phyloP scores from a whole-genome alignment of 2,113 vertebrate species.

The Sinocyclocheilus anshuiensis region DNA sequence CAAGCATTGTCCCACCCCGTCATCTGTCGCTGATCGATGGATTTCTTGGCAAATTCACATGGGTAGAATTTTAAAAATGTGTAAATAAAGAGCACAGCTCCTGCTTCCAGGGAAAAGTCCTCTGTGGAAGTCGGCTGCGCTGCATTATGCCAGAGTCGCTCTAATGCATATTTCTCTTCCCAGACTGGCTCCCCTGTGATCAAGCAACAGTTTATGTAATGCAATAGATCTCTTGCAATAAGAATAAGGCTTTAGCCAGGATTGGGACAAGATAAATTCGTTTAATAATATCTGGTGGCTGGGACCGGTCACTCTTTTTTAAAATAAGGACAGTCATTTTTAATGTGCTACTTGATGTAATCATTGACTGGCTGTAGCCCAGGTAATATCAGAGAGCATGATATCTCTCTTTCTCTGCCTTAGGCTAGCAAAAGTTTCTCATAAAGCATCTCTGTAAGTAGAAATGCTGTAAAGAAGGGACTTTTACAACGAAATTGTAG shows the following conservation, averaged over 20 bases:
- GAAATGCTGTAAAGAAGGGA: conserved; percentile 5
- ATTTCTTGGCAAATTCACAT: conserved; percentile 30
- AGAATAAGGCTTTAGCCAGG: conserved; percentile 21
- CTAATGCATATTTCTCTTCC: conserved; percentile 38
- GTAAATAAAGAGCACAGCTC: conserved; percentile 32
- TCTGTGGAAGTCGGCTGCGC: conserved; percentile 4
- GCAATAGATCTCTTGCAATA: conserved; percentile 40
- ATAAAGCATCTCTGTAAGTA: conserved; percentile 10
- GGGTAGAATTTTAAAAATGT: conserved; percentile 22
- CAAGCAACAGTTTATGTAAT: conserved; percentile 30
- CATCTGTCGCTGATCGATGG: conserved; percentile 21
- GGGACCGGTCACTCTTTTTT: conserved; percentile 20
- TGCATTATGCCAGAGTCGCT: conserved; percentile 6
- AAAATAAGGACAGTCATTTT: conserved; percentile 35
- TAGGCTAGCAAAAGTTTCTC: neutral
- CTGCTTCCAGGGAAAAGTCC: conserved; percentile 32
- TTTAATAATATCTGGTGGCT: conserved; percentile 55
- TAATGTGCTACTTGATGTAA: conserved; percentile 46
- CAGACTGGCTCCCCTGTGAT: conserved; percentile 32
- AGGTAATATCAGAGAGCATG: conserved; percentile 9
- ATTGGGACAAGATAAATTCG: conserved; percentile 52
- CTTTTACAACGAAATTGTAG: neutral
- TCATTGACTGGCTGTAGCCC: conserved; percentile 29
- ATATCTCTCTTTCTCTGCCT: neutral
- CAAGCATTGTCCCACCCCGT: neutral